These are phyloP conservation scores for Sebastes matsubarae DNA, from an alignment of 2,797 vertebrate genomes.

Conservation along the genomic window DNA sequence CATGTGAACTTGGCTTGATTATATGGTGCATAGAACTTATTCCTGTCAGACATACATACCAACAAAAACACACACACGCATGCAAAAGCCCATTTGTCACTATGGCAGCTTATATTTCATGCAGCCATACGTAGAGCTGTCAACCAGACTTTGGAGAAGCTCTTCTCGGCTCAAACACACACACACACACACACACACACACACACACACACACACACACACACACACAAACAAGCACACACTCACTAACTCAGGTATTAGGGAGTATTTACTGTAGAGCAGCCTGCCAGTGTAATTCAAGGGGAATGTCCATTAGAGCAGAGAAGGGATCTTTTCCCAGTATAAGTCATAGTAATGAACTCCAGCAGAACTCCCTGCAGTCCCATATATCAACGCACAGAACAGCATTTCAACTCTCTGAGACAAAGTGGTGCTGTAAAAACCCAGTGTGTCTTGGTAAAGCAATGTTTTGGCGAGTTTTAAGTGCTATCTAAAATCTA, in stretches of 20 bases:
- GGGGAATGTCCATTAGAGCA: conserved; percentile 55
- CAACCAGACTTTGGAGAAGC: conserved; percentile 13
- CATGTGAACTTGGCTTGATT: neutral
- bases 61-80: conserved; percentile 5
- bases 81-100: conserved; percentile 35
- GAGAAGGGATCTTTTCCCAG: conserved; percentile 46
- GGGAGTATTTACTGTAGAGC: conserved; percentile 42
- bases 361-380: conserved; percentile 51
- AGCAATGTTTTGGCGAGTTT: conserved; percentile 31
- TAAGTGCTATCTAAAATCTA: conserved; percentile 19
- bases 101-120: conserved; percentile 44
- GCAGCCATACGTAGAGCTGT: conserved; percentile 17
- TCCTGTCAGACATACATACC: neutral
- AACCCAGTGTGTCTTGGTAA: conserved; percentile 17
- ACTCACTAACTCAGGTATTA: conserved; percentile 21
- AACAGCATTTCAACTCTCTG: conserved; percentile 16
- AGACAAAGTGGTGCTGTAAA: conserved; percentile 39
- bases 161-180: conserved; percentile 1
- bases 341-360: conserved; percentile 73
- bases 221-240: neutral
- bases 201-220: conserved; percentile 1
- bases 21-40: conserved; percentile 6
- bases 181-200: neutral
- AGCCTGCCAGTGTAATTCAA: conserved; percentile 47
- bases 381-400: conserved; percentile 41